Conservation (phyloP, 1,140 invertebrate species). For the Drosophila lacteicornis region DNA sequence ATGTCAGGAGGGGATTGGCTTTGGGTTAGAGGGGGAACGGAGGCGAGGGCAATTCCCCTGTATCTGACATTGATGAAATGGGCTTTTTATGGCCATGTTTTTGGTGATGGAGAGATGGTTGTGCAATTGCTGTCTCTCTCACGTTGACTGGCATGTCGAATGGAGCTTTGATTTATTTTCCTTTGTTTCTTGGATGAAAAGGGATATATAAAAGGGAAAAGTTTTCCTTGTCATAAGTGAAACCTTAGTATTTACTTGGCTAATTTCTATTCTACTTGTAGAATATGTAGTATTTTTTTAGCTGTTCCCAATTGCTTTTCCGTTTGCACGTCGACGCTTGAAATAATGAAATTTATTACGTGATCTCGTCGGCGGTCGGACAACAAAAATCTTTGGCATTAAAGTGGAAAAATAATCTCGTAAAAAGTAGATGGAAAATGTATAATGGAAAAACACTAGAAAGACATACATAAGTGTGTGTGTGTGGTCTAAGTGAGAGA, state of each 20-base stretch:
- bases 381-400: slow-evolving; percentile 23
- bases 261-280: background rate
- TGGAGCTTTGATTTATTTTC: slow-evolving; percentile 25
- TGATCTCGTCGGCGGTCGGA: slow-evolving; percentile 40
- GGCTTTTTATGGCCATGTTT: slow-evolving; percentile 72
- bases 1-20: slow-evolving; percentile 34
- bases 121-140: slow-evolving; percentile 65
- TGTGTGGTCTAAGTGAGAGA: slow-evolving; percentile 38
- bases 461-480: slow-evolving; percentile 8
- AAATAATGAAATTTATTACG: slow-evolving; percentile 73
- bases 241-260: too few species aligned
- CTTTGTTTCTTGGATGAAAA: background rate
- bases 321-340: slow-evolving; percentile 16
- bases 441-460: slow-evolving; percentile 47
- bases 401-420: slow-evolving; percentile 48
- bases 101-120: slow-evolving; percentile 53
- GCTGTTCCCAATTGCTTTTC: slow-evolving; percentile 15
- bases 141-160: slow-evolving; percentile 52
- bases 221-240: background rate
- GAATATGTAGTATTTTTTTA: background rate
- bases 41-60: slow-evolving; percentile 9
- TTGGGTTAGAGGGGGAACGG: background rate
- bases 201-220: slow-evolving; percentile 17
- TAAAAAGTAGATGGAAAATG: slow-evolving; percentile 57
- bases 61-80: slow-evolving; percentile 77